Base-by-base conservation (phyloP, 2,888 invertebrate genomes). In the Apoderus coryli region DNA sequence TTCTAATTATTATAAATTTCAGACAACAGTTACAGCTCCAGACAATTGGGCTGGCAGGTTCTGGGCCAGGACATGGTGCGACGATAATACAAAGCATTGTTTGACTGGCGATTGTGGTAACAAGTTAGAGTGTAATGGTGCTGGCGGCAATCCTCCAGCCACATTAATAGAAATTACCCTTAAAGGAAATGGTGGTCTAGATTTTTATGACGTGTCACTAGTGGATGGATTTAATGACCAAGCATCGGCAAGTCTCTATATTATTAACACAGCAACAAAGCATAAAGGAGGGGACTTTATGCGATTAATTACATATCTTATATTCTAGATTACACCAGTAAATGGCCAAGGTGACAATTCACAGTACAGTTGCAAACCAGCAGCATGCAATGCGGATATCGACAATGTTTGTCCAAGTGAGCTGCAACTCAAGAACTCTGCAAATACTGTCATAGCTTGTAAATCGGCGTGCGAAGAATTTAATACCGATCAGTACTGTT, bases 211-310 rank as follows among this genome's bases (percentile, higher is more conserved):
- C 41, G 48, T 65, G 32, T 61, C 60, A 10, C 44, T 62, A 16
- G 64, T 64, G 6, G 64, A 65, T 46, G 65, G 64, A 3, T 64
- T 58, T 51, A 64, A 63, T 42, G 39, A 58, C 4, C 45, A 48
- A 27, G 48, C 52, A 13, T 38, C 46, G 32, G 54, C 56, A 36
- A 46, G 46, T n/a, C n/a, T n/a, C n/a, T n/a, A n/a, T n/a, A n/a
- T n/a, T n/a, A n/a, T 37, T 38, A n/a, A n/a, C n/a, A n/a, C n/a
- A n/a, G n/a, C n/a, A n/a, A n/a, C n/a, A n/a, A n/a, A n/a, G n/a
- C n/a, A n/a, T n/a, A n/a, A n/a, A n/a, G n/a, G n/a, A n/a, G n/a
- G n/a, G n/a, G n/a, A n/a, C n/a, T n/a, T n/a, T n/a, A n/a, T n/a
- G n/a, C n/a, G n/a, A n/a, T n/a, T n/a, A n/a, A n/a, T n/a, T n/a